Evolutionary conservation across 2,888 invertebrate genomes (phyloP), one percentile per base, ranked within the genome.

Genomic region (Zaprionus lineosus): DNA sequence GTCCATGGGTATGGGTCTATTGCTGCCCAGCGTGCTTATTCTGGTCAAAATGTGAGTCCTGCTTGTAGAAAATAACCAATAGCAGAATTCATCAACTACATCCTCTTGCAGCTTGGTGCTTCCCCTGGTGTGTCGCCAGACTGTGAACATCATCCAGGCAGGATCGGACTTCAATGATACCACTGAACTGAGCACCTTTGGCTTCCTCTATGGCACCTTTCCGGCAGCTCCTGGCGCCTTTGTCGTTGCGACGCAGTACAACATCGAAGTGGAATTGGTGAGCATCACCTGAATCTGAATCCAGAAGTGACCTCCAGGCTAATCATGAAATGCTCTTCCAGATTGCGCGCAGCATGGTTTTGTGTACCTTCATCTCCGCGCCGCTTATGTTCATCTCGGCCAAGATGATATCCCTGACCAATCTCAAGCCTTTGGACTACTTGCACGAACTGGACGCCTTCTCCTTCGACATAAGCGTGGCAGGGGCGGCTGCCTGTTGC

Each of bases 141-240:
- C 95, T 12, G 94, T 97, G 0, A 95, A 94, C 82, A 91, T 96
- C 2, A 90, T 95, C 47, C 92, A 93, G 57, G 92, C 94, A 4
- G 95, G 95, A 0, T 89, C 87, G 0, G 93, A 94, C 84, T 91
- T 92, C 9, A 93, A 94, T 11, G 95, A 96, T 75, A 96, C 96
- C 0, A 91, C 93, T 6, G 95, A 97, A 67, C 91, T 97, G 53
- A 96, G 97, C 70, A 97, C 97, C 29, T 98, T 96, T 88, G 98
- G 97, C 0, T 98, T 98, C 90, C 91, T 98, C 0, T 98, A 98
- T 87, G 98, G 98, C 48, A 98, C 98, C 0, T 96, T 98, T 89
- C 98, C 98, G 0, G 94, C 97, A 1, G 98, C 98, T 0, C 98
- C 98, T 0, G 97, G 97, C n/a, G 96, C 97, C 0, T 98, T 98